Percentiles rank a stretch among this genome's conserved stretches.
Evolutionary conservation across 2,888 invertebrate species (phyloP).

Genomic region (Griposia aprilina): DNA sequence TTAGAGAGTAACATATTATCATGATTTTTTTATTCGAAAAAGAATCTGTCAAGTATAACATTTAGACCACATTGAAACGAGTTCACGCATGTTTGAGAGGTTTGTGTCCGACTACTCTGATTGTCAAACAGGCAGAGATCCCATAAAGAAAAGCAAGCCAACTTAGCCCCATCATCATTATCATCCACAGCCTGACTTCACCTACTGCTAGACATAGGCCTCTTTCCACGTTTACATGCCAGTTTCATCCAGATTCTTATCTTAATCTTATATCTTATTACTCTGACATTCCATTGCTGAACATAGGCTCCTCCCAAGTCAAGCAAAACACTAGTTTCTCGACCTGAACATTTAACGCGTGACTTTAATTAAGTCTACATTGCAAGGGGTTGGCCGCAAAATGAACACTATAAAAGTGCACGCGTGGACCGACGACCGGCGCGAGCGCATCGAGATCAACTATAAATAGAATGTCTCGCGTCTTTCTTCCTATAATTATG

Average conservation of each 20-base stretch:
- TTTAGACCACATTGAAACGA: neutral
- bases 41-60: neutral
- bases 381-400: conserved; percentile 44
- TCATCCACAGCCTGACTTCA: neutral
- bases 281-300: neutral
- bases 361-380: conserved; percentile 53
- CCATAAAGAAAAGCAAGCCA: neutral
- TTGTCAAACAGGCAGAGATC: neutral
- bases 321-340: neutral
- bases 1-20: neutral
- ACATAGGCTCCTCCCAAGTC: neutral
- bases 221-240: neutral
- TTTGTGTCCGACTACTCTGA: neutral
- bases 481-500: conserved; percentile 55
- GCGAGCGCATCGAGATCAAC: conserved; percentile 42
- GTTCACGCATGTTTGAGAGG: neutral
- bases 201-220: neutral
- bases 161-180: neutral
- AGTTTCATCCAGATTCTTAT: neutral
- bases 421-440: conserved; percentile 30
- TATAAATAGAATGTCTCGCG: conserved; percentile 56
- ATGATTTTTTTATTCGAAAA: neutral
- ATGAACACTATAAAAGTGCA: conserved; percentile 45
- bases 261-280: neutral
- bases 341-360: conserved; percentile 14